Evolutionary conservation across 2,113 vertebrate species (phyloP), one percentile per base, ranked within the genome.

Genomic region (Neogobius melanostomus): DNA sequence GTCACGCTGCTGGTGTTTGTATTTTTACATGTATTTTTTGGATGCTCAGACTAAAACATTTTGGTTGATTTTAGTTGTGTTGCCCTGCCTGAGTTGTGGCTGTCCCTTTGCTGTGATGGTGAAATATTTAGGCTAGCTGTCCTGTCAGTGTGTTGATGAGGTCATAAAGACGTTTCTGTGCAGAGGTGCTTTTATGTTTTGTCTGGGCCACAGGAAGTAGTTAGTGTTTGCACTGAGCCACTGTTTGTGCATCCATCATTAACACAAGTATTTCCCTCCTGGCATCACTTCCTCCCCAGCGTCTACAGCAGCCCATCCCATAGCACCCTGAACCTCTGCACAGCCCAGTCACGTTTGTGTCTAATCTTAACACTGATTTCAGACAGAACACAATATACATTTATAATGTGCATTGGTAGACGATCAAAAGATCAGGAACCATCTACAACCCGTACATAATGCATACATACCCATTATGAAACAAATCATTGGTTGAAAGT

Each of bases 201-300:
- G 56, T 59, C 56, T 59, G 6, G 28, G 28, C 28, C 28, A 59
- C 21, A 59, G 56, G 56, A 59, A 42, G 56, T 59, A 42, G 56
- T 59, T 59, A 42, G 56, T 59, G 56, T 59, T 59, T 59, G 56
- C 56, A 42, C 56, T 59, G 11, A 43, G 56, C 28, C 28, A 42
- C 28, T 59, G 8, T 59, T 42, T 59, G 56, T 42, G 56, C 12
- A 11, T 59, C 56, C 28, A 59, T 57, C 54, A 57, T 42, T 59
- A 59, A 42, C 56, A 42, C 56, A 59, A 59, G 28, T 11, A 59
- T 59, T 59, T 59, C 56, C 56, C 54, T 28, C 21, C 56, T 59
- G 11, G 11, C 14, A 6, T 42, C 11, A 42, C 11, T 59, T 59
- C 56, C 56, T 59, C 56, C 54, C 56, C 56, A 59, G 28, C 7